phyloP scores from a whole-genome alignment of 2,797 vertebrate genomes.

The Eulemur coronatus region DNA sequence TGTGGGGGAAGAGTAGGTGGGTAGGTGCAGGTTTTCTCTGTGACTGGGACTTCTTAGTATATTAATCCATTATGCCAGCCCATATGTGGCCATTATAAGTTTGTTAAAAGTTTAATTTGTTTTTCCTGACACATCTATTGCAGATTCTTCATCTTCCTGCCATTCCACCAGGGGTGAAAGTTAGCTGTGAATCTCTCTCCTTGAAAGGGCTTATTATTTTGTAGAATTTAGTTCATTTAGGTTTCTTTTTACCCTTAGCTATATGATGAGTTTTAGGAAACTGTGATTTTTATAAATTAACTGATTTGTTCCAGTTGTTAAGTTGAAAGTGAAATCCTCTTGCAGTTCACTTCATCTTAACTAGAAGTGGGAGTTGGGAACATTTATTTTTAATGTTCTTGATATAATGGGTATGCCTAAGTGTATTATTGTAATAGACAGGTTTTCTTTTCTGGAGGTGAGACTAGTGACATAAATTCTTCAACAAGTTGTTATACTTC shows the following conservation, averaged over 20 bases:
- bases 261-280: constrained; percentile 34
- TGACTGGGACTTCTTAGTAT: background rate
- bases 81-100: background rate
- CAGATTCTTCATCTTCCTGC: background rate
- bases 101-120: background rate
- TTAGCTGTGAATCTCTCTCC: background rate
- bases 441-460: constrained; percentile 38
- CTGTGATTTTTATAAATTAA: constrained; percentile 43
- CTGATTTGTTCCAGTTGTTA: constrained; percentile 47
- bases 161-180: background rate
- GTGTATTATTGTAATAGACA: constrained; percentile 36
- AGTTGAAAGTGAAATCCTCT: constrained; percentile 23
- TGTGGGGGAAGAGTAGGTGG: background rate
- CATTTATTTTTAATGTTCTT: constrained; percentile 66
- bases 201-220: background rate
- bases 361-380: constrained; percentile 42
- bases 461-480: constrained; percentile 52
- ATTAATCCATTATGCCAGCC: background rate
- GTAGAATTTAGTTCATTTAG: constrained; percentile 23
- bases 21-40: background rate
- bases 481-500: constrained; percentile 40
- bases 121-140: background rate
- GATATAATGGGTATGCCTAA: constrained; percentile 51
- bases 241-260: constrained; percentile 37
- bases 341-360: background rate